Evolutionary conservation across 2,888 invertebrate species (phyloP).

Genomic region (Lithophane ornitopus): DNA sequence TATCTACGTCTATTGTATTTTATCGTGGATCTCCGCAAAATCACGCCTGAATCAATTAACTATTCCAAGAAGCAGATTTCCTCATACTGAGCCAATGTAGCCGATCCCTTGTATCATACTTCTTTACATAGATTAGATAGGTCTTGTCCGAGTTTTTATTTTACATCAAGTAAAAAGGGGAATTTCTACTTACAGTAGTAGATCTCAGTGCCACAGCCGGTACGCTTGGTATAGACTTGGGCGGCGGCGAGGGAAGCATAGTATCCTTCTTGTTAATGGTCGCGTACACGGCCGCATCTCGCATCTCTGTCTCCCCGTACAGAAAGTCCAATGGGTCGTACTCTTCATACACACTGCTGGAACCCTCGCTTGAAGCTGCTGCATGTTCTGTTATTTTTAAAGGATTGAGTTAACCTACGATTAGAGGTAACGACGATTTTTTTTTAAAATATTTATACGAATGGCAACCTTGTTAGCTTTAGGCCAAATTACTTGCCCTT

Average conservation of each 20-base stretch:
- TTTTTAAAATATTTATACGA: too few relatives aligned
- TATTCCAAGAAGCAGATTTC: not conserved
- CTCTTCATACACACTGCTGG: constrained; percentile 88
- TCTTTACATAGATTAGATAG: not conserved
- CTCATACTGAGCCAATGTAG: not conserved
- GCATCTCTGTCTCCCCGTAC: constrained; percentile 88
- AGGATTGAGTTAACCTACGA: not conserved
- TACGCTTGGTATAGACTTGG: constrained; percentile 83
- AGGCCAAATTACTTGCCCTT: not conserved
- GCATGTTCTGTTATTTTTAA: constrained; percentile 78
- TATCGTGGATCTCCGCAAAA: too few relatives aligned
- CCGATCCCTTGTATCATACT: not conserved
- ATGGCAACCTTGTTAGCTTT: not conserved
- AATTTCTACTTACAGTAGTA: constrained; percentile 81
- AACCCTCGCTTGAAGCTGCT: constrained; percentile 81
- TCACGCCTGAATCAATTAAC: too few relatives aligned
- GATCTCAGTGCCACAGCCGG: constrained; percentile 82
- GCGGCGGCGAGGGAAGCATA: constrained; percentile 86
- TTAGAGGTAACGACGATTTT: too few relatives aligned
- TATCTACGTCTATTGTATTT: too few relatives aligned
- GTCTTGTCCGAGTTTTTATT: not conserved
- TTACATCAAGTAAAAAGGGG: not conserved
- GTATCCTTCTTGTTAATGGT: constrained; percentile 83
- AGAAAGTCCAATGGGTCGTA: constrained; percentile 88
- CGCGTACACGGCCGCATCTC: constrained; percentile 86